Conservation (phyloP, 2,113 vertebrate genomes). For the Rhinichthys klamathensis region DNA sequence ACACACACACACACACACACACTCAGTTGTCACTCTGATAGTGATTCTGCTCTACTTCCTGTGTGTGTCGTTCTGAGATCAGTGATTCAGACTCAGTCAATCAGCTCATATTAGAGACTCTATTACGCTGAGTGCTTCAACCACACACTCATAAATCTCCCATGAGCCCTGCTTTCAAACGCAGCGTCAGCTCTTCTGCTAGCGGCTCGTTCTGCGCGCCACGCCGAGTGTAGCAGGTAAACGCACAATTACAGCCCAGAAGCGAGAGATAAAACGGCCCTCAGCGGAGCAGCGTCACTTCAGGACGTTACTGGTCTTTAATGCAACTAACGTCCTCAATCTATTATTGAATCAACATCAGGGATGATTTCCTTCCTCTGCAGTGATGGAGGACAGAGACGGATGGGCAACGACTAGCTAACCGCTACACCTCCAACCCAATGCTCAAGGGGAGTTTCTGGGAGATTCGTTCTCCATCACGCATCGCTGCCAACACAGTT, state of each 20-base stretch:
- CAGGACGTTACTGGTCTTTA: not conserved
- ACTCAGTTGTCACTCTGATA: not conserved
- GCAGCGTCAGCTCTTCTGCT: not conserved
- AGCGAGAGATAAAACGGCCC: not conserved
- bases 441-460: not conserved
- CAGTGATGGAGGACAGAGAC: not conserved
- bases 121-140: slow-evolving; percentile 26
- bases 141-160: slow-evolving; percentile 32
- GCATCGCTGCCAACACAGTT: not conserved
- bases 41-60: not conserved
- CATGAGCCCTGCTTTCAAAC: too few relatives aligned
- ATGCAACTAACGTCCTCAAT: not conserved
- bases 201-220: not conserved
- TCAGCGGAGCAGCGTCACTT: not conserved
- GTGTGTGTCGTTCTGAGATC: not conserved
- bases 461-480: not conserved
- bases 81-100: slow-evolving; percentile 3
- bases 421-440: not conserved
- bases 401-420: not conserved
- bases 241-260: not conserved
- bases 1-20: slow-evolving; percentile 1
- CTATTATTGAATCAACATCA: not conserved
- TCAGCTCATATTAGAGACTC: slow-evolving; percentile 16
- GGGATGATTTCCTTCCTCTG: not conserved
- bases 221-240: not conserved